Percentiles rank a stretch among this genome's conserved stretches.
Evolutionary conservation across 2,888 invertebrate genomes (phyloP).

Genomic region (Lasiommata megera): DNA sequence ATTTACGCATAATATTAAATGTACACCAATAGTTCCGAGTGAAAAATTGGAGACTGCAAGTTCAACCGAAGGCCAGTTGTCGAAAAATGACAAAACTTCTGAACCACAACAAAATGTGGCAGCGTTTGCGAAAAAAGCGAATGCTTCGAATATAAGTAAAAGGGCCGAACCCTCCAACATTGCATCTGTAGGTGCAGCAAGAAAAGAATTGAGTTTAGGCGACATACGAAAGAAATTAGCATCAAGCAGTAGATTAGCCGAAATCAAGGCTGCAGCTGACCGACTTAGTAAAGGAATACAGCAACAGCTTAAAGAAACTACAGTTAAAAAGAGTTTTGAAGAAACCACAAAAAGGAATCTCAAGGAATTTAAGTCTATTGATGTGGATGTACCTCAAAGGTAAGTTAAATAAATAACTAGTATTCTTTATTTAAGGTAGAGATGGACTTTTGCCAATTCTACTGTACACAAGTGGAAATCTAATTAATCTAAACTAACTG

Average conservation of each 20-base stretch:
- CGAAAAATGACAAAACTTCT: constrained; percentile 13
- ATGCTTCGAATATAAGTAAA: constrained; percentile 50
- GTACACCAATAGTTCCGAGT: constrained; percentile 5
- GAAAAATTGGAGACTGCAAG: constrained; percentile 24
- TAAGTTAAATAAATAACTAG: constrained; percentile 45
- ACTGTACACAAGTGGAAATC: background rate
- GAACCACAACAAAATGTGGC: constrained; percentile 29
- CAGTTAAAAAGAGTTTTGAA: constrained; percentile 56
- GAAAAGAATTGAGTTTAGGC: constrained; percentile 84
- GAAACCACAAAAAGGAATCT: constrained; percentile 74
- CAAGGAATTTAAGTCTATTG: constrained; percentile 86
- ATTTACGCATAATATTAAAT: constrained; percentile 24
- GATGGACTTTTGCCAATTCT: too few species aligned
- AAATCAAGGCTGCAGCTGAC: constrained; percentile 85
- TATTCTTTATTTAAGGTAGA: too few species aligned
- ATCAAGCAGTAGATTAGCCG: constrained; percentile 85
- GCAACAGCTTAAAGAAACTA: constrained; percentile 77
- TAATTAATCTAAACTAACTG: too few species aligned
- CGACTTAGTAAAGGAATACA: constrained; percentile 83
- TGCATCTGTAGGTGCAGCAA: constrained; percentile 68
- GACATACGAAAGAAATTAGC: constrained; percentile 86
- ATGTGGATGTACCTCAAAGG: constrained; percentile 89
- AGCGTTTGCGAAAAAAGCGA: constrained; percentile 60
- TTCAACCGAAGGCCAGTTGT: constrained; percentile 1
- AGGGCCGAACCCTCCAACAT: constrained; percentile 43